phyloP scores from a whole-genome alignment of 2,888 invertebrate genomes.

The Chrysolina oricalcia region DNA sequence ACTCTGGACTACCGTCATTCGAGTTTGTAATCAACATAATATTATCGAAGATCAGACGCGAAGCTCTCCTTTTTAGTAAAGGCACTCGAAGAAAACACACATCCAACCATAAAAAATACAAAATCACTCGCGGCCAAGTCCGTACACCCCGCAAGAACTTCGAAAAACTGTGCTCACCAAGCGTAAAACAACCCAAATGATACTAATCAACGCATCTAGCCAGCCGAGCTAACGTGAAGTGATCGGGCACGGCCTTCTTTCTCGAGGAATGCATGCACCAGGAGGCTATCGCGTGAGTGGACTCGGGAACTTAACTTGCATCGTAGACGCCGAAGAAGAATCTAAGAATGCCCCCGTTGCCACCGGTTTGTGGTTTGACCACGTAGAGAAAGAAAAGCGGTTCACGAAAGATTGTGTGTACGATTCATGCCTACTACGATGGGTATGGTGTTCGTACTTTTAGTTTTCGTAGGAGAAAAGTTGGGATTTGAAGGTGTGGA shows the following conservation, averaged over 20 bases:
- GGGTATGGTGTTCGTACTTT: background rate
- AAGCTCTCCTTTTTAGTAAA: background rate
- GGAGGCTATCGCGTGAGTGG: background rate
- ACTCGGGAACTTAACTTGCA: background rate
- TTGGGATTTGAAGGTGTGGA: too few species aligned
- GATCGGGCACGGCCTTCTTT: constrained; percentile 15
- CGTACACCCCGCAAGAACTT: background rate
- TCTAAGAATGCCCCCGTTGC: background rate
- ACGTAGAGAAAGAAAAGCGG: constrained; percentile 5
- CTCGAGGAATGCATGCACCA: constrained; percentile 12
- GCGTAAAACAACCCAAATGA: constrained; percentile 4
- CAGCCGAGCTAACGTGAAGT: constrained; percentile 12
- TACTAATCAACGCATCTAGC: constrained; percentile 22
- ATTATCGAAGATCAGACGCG: background rate
- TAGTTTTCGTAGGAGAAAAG: background rate
- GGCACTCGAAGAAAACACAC: background rate
- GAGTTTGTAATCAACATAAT: constrained; percentile 20
- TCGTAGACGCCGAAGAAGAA: background rate
- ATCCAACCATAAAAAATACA: background rate
- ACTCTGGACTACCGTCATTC: constrained; percentile 1
- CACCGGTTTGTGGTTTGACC: constrained; percentile 24
- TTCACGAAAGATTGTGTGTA: background rate
- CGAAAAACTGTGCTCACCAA: background rate
- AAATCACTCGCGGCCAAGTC: background rate
- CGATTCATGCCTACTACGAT: background rate